These are phyloP conservation scores for Thunnus thynnus DNA, from an alignment of 2,113 vertebrate species.

Conservation along the genomic window DNA sequence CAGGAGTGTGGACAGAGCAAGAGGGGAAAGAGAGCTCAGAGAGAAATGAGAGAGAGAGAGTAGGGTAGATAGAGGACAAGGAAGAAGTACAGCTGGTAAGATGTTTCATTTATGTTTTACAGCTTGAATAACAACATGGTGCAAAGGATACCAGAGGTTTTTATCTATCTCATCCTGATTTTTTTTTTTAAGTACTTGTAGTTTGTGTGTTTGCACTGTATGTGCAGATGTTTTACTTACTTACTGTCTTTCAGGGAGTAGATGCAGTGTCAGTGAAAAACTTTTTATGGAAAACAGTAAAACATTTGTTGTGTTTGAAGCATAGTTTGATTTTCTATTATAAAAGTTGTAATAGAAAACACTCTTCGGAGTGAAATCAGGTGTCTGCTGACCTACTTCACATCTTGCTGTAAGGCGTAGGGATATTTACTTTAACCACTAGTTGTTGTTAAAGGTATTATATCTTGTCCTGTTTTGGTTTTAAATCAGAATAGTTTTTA, in stretches of 20 bases:
- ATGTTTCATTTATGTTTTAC: constrained; percentile 53
- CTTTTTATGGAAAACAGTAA: not conserved
- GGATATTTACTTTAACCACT: constrained; percentile 10
- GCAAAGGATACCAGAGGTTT: not conserved
- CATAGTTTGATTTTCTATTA: constrained; percentile 2
- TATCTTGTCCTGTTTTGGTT: not conserved
- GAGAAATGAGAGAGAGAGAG: constrained; percentile 47
- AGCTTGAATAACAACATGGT: constrained; percentile 15
- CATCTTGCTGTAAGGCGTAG: constrained; percentile 34
- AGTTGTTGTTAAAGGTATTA: not conserved
- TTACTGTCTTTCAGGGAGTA: not conserved
- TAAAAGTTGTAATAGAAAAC: not conserved
- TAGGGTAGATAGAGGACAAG: constrained; percentile 46
- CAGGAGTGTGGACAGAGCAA: constrained; percentile 46
- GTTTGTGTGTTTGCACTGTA: not conserved
- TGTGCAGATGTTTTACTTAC: not conserved
- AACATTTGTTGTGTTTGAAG: not conserved
- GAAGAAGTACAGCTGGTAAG: constrained; percentile 70
- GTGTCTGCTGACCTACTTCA: constrained; percentile 68
- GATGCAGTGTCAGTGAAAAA: not conserved
- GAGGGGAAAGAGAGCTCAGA: constrained; percentile 40
- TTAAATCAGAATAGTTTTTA: not conserved
- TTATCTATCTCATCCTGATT: not conserved
- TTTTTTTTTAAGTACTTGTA: not conserved
- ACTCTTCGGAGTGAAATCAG: constrained; percentile 16